Conservation (phyloP, 2,113 vertebrate species). For the Sturnus vulgaris region DNA sequence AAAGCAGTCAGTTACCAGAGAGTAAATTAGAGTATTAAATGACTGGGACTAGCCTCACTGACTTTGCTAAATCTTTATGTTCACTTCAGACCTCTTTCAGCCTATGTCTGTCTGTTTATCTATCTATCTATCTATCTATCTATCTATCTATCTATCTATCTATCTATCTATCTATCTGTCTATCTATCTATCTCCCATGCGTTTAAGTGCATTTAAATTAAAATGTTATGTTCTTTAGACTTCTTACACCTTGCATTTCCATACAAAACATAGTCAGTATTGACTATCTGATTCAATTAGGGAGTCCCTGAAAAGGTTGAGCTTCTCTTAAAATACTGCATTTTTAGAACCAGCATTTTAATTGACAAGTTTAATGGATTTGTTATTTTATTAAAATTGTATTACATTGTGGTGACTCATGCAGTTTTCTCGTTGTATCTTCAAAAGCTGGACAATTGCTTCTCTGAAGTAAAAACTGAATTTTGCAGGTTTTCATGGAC, state of each 20-base stretch:
- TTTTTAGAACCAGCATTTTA: neutral
- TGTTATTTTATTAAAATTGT: neutral
- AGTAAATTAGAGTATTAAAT: neutral
- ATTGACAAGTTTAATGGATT: rapidly evolving
- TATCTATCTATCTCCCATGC: neutral
- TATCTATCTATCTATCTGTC: rapidly evolving
- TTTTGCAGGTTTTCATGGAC: neutral
- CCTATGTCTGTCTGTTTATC: neutral
- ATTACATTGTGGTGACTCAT: neutral
- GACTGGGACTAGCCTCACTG: neutral
- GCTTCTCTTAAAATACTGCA: neutral
- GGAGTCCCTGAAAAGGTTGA: neutral
- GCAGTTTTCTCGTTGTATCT: neutral
- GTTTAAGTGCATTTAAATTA: neutral
- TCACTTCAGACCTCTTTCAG: neutral
- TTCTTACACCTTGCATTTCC: neutral
- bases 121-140: rapidly evolving
- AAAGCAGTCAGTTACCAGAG: neutral
- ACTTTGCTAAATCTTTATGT: neutral
- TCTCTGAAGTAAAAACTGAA: neutral
- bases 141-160: neutral
- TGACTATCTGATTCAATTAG: neutral
- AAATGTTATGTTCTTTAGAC: neutral
- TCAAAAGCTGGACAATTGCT: neutral
- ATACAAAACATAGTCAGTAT: neutral